Evolutionary conservation across 2,888 invertebrate genomes (phyloP), one percentile per base, ranked within the genome.

Genomic region (Myopa tessellatipennis): DNA sequence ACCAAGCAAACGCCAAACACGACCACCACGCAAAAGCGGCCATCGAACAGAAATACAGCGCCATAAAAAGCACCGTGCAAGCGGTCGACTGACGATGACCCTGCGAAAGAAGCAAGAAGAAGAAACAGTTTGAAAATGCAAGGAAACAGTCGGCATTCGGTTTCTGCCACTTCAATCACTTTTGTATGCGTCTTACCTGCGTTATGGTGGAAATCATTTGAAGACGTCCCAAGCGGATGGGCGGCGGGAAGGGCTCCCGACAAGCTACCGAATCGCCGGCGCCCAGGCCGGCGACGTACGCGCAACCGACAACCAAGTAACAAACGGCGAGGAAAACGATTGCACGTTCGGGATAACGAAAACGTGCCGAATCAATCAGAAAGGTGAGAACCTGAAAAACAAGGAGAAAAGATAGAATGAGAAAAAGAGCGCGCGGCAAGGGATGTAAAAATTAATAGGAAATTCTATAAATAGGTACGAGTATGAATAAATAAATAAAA

Each of bases 11-110:
- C 26, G 98, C 97, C 85, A 98, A 90, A 83, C 98, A 94, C 74
- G 98, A 97, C 98, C 98, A 98, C 98, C 98, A 98, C 85, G 98
- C 96, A 87, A 96, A 96, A 68, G 96, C 96, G 40, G 98, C 97
- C 96, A 98, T 98, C 87, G 95, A 95, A 89, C 98, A 98, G 91
- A 98, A 98, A 90, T 97, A 97, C 68, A 98, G 92, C 85, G 97
- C 92, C 97, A 98, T 98, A 90, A 98, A 98, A 77, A 98, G 92
- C 80, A 98, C 95, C 58, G 98, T 98, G 89, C 98, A 98, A 85
- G 92, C 87, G 78, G 89, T 89, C 81, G 89, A 87, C 83, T 89
- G 89, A 5, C 89, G 89, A 85, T 90, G 89, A 82, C 90, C 90
- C 89, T 89, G 83, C 36, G 74, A 77, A 67, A 63, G 75, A 75